Evolutionary conservation across 2,888 invertebrate species (phyloP), one percentile per base, ranked within the genome.

Genomic region (Punctoribates punctum): DNA sequence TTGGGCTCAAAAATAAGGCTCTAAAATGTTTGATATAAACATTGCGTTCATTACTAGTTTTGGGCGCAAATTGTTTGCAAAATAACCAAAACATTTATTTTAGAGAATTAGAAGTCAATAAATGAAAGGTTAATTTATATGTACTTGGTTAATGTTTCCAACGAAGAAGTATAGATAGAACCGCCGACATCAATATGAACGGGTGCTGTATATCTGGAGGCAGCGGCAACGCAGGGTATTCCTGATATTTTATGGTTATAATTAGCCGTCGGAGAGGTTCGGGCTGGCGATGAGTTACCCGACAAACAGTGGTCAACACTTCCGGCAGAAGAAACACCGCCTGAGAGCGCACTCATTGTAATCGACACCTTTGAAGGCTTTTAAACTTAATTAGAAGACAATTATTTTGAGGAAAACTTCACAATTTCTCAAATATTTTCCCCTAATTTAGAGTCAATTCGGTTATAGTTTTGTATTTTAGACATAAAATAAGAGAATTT

Each of bases 181-280:
- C 96, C 96, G 8, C 97, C 96, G 74, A 97, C 96, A 84, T 97
- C 96, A 81, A 97, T 96, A 85, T 97, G 96, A 0, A 97, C 96
- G 0, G 97, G 96, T 1, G 96, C 96, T 76, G 94, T 95, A 85
- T 92, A 94, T 78, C 93, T 89, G 48, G 94, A 92, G 67, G 95
- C 94, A 17, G 92, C 91, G 0, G 96, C 96, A 20, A 96, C 94
- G 81, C 93, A 92, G 0, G 96, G 96, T 78, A 96, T 95, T 46
- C 95, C 95, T 13, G 91, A 89, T 82, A 93, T 92, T 82, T 92
- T 90, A 62, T 79, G 80, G 70, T 80, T 80, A 57, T 77, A 79
- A 76, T 80, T 80, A 60, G 73, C 77, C 23, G 73, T 73, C 77
- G 73, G 72, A 65, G 75, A 77, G 57, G 73, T 60, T 9, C 73